These are phyloP conservation scores for Dynastes hyllus DNA, from an alignment of 2,888 invertebrate species.

Conservation along the genomic window DNA sequence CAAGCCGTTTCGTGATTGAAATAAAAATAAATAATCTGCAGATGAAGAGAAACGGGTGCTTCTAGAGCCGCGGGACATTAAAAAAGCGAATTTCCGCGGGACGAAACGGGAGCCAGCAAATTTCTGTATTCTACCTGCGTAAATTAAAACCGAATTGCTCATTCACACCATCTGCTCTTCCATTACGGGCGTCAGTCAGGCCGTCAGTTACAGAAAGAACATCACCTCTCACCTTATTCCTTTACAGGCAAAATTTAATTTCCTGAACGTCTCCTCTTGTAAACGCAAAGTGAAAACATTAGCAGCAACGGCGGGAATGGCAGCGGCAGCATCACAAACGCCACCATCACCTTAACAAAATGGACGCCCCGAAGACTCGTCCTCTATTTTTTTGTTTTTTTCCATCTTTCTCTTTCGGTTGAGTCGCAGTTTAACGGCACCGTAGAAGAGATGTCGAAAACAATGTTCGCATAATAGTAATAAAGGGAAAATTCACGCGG, in stretches of 20 bases:
- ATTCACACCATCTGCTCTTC: slow-evolving; percentile 71
- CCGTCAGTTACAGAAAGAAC: slow-evolving; percentile 69
- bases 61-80: slow-evolving; percentile 29
- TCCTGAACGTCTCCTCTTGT: slow-evolving; percentile 70
- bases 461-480: slow-evolving; percentile 65
- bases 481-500: slow-evolving; percentile 52
- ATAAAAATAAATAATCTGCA: slow-evolving; percentile 51
- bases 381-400: background rate
- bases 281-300: slow-evolving; percentile 71
- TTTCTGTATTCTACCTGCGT: slow-evolving; percentile 66
- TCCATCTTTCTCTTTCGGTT: background rate
- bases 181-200: slow-evolving; percentile 69
- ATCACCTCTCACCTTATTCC: slow-evolving; percentile 71
- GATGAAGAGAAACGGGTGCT: slow-evolving; percentile 1
- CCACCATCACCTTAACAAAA: slow-evolving; percentile 29
- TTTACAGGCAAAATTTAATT: slow-evolving; percentile 72
- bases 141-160: slow-evolving; percentile 72
- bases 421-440: background rate
- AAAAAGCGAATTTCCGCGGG: slow-evolving; percentile 52
- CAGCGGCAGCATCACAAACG: slow-evolving; percentile 1
- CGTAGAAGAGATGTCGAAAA: slow-evolving; percentile 64
- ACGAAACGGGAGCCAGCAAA: slow-evolving; percentile 41
- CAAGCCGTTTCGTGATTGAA: slow-evolving; percentile 42
- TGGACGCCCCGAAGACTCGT: slow-evolving; percentile 27
- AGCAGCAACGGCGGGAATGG: slow-evolving; percentile 66